Conservation (phyloP, 2,888 invertebrate genomes). For the Lithophane semibrunnea region DNA sequence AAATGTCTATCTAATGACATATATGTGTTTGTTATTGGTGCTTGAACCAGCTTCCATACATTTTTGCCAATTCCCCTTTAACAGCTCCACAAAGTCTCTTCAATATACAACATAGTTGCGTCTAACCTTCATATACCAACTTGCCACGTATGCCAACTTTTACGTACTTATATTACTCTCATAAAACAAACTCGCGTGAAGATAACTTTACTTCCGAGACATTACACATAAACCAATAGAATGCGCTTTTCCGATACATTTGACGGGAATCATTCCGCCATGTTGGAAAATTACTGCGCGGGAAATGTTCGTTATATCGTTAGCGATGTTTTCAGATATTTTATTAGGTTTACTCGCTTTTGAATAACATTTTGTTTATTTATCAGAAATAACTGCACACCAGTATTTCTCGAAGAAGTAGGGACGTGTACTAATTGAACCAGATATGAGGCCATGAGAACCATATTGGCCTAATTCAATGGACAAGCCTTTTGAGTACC, state of each 20-base stretch:
- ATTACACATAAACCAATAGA: conserved; percentile 37
- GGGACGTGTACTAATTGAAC: no score
- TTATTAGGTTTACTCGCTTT: not conserved
- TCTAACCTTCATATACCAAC: not conserved
- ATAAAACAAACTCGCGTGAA: conserved; percentile 42
- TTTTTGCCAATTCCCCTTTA: no score
- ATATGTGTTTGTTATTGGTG: no score
- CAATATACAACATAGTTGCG: no score
- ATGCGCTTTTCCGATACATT: conserved; percentile 58
- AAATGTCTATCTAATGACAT: no score
- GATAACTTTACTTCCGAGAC: conserved; percentile 24
- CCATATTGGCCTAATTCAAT: no score
- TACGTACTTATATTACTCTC: not conserved
- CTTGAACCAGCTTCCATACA: no score
- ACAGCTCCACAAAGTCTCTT: no score
- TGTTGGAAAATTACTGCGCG: conserved; percentile 19
- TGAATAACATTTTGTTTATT: not conserved
- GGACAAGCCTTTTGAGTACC: no score
- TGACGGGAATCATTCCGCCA: conserved; percentile 32
- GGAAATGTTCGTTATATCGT: conserved; percentile 35
- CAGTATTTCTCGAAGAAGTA: not conserved
- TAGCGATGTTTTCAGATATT: not conserved
- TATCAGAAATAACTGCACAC: not conserved
- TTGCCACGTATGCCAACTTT: not conserved
- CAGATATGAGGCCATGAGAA: no score